Evolutionary conservation across 2,113 vertebrate species (phyloP).

Genomic region (Poeciliopsis occidentalis): DNA sequence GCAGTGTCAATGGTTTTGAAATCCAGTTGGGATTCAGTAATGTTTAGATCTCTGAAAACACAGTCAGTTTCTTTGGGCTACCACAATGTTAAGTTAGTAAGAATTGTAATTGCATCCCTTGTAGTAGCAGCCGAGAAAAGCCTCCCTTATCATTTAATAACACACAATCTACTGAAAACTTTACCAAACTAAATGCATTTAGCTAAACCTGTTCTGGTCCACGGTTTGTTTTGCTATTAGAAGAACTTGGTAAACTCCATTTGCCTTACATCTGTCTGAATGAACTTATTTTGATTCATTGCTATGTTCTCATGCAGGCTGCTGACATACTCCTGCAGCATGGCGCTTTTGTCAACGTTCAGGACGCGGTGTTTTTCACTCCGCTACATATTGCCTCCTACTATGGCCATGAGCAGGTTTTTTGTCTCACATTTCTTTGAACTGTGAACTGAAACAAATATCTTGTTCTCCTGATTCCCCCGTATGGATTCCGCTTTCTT

Average conservation of each 20-base stretch:
- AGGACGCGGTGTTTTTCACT: slow-evolving; percentile 94
- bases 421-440: background rate
- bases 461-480: background rate
- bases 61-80: background rate
- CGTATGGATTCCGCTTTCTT: background rate
- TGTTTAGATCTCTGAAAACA: background rate
- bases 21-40: background rate
- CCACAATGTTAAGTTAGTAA: background rate
- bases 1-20: background rate
- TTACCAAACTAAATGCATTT: background rate
- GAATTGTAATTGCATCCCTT: background rate
- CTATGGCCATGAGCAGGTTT: slow-evolving; percentile 87
- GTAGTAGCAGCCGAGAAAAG: background rate
- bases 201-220: background rate
- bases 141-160: background rate
- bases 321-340: slow-evolving; percentile 90
- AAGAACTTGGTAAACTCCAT: background rate
- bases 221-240: background rate
- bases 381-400: slow-evolving; percentile 90
- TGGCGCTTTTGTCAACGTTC: slow-evolving; percentile 88
- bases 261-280: background rate
- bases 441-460: background rate
- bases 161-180: background rate
- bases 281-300: background rate
- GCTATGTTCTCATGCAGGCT: slow-evolving; percentile 70